These are phyloP conservation scores for Procavia capensis DNA, from an alignment of 2,113 vertebrate species.

Conservation along the genomic window DNA sequence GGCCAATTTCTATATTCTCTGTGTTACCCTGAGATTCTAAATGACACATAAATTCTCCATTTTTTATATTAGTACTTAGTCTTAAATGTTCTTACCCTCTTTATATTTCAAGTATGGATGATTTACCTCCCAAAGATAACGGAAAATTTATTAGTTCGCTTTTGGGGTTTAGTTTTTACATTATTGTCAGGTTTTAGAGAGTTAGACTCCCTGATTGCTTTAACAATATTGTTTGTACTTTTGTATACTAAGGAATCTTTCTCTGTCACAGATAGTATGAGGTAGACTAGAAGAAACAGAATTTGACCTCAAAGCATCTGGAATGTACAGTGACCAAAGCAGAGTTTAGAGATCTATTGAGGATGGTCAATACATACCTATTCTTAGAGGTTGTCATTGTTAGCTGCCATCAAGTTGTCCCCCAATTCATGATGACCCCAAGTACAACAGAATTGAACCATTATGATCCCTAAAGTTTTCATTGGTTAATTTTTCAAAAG, in stretches of 20 bases:
- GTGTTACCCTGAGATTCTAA: background rate
- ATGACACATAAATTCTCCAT: background rate
- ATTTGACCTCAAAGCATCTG: conserved; percentile 2
- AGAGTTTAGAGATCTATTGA: background rate
- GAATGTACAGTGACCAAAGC: background rate
- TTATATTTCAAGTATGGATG: conserved; percentile 24
- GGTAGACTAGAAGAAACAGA: conserved; percentile 22
- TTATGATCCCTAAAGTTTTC: background rate
- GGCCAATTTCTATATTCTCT: background rate
- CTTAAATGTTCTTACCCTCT: background rate
- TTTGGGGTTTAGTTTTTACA: background rate
- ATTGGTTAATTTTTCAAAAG: too few species aligned
- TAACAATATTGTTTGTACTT: background rate
- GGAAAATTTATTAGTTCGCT: background rate
- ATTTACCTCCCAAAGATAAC: conserved; percentile 13
- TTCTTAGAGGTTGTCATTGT: background rate
- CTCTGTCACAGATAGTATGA: background rate
- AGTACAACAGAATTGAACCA: background rate
- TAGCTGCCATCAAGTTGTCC: too few species aligned
- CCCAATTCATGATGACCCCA: background rate
- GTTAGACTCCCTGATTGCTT: background rate
- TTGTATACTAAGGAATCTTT: background rate
- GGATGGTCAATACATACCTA: background rate
- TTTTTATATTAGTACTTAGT: background rate
- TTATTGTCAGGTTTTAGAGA: background rate